Base-by-base conservation (phyloP, 2,113 vertebrate species). In the Theristicus caerulescens region DNA sequence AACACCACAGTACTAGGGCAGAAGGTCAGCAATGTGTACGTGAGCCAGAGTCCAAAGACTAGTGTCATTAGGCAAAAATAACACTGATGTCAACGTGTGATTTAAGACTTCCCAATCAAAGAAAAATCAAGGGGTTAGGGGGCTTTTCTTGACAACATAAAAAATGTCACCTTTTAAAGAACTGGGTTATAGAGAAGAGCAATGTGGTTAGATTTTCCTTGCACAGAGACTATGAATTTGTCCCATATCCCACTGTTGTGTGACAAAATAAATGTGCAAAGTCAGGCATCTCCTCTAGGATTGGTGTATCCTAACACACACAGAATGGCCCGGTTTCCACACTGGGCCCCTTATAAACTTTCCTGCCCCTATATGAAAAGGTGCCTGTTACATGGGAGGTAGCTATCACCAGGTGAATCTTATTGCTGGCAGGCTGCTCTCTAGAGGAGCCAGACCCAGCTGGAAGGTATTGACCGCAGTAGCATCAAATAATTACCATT, bases 11-110 rank as follows among this genome's bases (percentile, higher is more conserved):
- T 47, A 16, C 11, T 59, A 77, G 54, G 59, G 64, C 67, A 67
- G 82, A 86, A 73, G 59, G 80, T 95, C 64, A 92, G 61, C 62
- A 49, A 47, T 34, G 47, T 66, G 46, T 86, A 51, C 51, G 2
- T 40, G 64, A 92, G 66, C 58, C 79, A 38, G 59, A 73, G 54
- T 54, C 66, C 54, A 82, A 66, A 85, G 78, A n/a, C 42, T 3
- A 24, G 22, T 84, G 67, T 92, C 72, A 80, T 65, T 12, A 38
- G 17, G 64, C 80, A 86, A 86, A 95, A 95, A 94, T 90, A 96
- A 69, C 66, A 46, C 51, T 44, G 31, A 66, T 83, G 54, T 80
- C 52, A 61, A 14, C 0, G 0, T 66, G 38, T 92, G 38, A 95
- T 92, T 83, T 87, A 80, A 90, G 36, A 88, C 46, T 62, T 95